Evolutionary conservation across 2,113 vertebrate genomes (phyloP).

Genomic region (Orthonyx spaldingii): DNA sequence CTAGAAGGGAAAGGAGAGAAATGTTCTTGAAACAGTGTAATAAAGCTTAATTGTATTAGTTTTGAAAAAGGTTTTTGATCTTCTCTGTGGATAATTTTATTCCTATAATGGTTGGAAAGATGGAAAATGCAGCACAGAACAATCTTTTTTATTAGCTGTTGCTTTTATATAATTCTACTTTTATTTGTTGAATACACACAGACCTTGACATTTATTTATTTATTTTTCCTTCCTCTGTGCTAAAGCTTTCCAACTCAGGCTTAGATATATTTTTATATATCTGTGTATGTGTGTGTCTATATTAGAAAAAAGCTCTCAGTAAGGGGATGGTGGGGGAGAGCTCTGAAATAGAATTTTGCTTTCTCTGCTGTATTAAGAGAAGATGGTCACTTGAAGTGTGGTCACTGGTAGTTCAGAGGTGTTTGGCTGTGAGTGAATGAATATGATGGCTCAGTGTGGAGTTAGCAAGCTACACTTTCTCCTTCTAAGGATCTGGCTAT

Average conservation of each 20-base stretch:
- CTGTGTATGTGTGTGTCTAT: background rate
- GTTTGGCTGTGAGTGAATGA: background rate
- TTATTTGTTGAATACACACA: conserved; percentile 63
- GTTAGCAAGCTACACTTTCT: background rate
- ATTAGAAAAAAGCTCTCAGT: background rate
- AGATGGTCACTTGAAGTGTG: background rate
- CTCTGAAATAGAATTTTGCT: background rate
- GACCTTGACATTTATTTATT: conserved; percentile 69
- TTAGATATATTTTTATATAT: background rate
- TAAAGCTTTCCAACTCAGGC: conserved; percentile 6
- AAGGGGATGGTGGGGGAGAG: background rate
- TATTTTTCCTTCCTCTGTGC: conserved; percentile 22
- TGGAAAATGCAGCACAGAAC: conserved; percentile 53
- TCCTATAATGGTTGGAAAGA: conserved; percentile 66
- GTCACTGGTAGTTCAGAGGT: background rate
- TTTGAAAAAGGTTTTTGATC: conserved; percentile 69
- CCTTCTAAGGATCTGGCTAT: background rate
- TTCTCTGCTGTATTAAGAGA: background rate
- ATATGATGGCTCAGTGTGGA: background rate
- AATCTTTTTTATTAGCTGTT: conserved; percentile 71
- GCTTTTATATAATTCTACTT: conserved; percentile 71
- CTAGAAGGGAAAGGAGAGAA: conserved; percentile 31
- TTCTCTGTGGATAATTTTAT: conserved; percentile 71
- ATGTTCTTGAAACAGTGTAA: conserved; percentile 61
- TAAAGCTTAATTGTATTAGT: conserved; percentile 74